phyloP scores from a whole-genome alignment of 2,113 vertebrate species.

The Thryonomys swinderianus region DNA sequence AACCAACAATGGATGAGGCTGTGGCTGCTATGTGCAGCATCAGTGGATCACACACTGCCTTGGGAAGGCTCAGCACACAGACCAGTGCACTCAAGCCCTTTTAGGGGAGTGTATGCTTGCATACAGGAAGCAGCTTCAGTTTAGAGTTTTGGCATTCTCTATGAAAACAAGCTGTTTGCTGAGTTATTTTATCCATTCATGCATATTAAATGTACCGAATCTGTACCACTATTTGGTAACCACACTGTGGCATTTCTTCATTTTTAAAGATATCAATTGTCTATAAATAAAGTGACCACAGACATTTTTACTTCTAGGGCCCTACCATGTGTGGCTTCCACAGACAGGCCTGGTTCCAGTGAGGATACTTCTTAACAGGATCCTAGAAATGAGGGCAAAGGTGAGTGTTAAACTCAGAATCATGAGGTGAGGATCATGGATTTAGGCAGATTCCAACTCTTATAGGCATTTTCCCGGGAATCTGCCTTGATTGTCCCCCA shows the following conservation, averaged over 20 bases:
- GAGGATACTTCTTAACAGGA: neutral
- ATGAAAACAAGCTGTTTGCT: neutral
- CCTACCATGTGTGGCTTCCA: fast-evolving
- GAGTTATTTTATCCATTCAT: neutral
- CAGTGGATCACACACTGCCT: neutral
- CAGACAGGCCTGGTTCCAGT: no score
- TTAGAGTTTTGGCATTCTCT: conserved; percentile 18
- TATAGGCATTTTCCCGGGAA: neutral
- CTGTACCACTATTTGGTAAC: neutral
- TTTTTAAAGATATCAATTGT: neutral
- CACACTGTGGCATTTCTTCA: neutral
- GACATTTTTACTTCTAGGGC: neutral
- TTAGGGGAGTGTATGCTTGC: fast-evolving
- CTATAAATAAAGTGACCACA: neutral
- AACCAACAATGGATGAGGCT: neutral
- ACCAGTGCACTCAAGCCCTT: fast-evolving
- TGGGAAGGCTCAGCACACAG: neutral
- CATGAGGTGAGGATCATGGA: no score
- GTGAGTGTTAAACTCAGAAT: neutral
- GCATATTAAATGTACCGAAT: neutral
- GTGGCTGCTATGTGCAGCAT: neutral
- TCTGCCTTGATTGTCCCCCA: neutral
- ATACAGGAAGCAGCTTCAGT: neutral
- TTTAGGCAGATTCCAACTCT: neutral
- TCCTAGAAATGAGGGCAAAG: neutral